Evolutionary conservation across 2,888 invertebrate genomes (phyloP).

Genomic region (Glyphotaelius pellucidus): DNA sequence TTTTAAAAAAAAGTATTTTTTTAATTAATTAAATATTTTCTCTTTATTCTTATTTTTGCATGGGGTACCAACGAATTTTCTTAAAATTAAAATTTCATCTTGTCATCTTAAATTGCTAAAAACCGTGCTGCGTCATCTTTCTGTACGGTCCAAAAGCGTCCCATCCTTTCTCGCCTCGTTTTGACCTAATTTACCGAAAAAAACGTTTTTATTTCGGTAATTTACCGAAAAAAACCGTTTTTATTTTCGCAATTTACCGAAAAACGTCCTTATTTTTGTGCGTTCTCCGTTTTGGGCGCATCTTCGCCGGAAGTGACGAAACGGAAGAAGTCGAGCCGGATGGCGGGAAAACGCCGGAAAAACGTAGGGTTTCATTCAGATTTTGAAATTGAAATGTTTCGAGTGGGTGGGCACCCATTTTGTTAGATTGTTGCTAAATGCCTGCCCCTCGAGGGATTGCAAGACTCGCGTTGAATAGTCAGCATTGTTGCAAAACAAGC

Average conservation of each 20-base stretch:
- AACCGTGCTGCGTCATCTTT: neutral
- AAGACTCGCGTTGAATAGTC: neutral
- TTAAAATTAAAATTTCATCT: neutral
- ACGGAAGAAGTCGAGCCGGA: constrained; percentile 17
- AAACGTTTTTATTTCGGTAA: neutral
- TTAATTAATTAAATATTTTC: neutral
- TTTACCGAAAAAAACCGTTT: neutral
- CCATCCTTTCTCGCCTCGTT: neutral
- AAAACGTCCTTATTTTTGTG: constrained; percentile 12
- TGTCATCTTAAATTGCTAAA: neutral
- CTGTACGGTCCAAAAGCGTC: neutral
- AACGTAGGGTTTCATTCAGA: neutral
- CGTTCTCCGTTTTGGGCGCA: neutral
- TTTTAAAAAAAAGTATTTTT: neutral
- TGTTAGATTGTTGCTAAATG: neutral
- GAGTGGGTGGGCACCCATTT: neutral
- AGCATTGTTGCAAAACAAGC: neutral
- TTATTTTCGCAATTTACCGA: neutral
- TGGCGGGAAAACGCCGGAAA: constrained; percentile 10
- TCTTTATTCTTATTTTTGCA: neutral
- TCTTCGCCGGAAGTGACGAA: constrained; percentile 8
- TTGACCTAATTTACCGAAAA: neutral
- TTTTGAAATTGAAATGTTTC: constrained; percentile 1
- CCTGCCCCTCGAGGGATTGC: neutral
- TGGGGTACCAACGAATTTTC: neutral